Evolutionary conservation across 2,888 invertebrate genomes (phyloP).

Genomic region (Mythimna pallens): DNA sequence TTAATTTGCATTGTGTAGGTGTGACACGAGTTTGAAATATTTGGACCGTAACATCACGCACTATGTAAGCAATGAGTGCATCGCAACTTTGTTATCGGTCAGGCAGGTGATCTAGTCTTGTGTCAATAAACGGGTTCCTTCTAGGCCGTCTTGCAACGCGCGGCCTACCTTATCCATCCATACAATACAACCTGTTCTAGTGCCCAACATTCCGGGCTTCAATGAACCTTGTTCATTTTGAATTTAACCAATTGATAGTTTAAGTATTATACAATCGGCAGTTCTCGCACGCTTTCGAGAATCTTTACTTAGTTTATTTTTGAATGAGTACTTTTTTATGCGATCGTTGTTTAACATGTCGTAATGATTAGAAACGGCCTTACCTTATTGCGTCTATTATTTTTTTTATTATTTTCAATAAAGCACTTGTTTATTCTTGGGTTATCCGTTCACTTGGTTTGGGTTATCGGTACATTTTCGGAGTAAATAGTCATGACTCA

Average conservation of each 20-base stretch:
- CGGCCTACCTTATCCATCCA: conserved; percentile 44
- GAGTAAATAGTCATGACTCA: conserved; percentile 31
- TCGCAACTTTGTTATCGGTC: conserved; percentile 69
- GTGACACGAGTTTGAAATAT: conserved; percentile 38
- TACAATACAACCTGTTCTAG: conserved; percentile 57
- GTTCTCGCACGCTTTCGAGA: conserved; percentile 68
- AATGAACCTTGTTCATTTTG: conserved; percentile 44
- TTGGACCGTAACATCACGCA: conserved; percentile 50
- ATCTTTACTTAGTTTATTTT: conserved; percentile 65
- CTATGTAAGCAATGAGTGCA: conserved; percentile 38
- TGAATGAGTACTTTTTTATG: conserved; percentile 48
- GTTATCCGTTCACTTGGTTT: background rate
- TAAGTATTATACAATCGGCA: conserved; percentile 61
- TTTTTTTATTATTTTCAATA: background rate
- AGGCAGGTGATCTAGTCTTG: conserved; percentile 51
- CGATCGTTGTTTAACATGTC: conserved; percentile 35
- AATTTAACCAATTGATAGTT: conserved; percentile 51
- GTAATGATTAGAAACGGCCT: conserved; percentile 29
- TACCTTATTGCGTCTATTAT: background rate
- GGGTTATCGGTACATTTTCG: conserved; percentile 17
- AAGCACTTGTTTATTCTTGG: background rate
- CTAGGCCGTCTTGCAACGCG: conserved; percentile 44
- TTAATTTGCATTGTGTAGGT: conserved; percentile 34
- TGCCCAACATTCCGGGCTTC: conserved; percentile 41
- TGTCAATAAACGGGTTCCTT: conserved; percentile 61